Evolutionary conservation across 2,113 vertebrate genomes (phyloP).

Genomic region (Thymallus thymallus): DNA sequence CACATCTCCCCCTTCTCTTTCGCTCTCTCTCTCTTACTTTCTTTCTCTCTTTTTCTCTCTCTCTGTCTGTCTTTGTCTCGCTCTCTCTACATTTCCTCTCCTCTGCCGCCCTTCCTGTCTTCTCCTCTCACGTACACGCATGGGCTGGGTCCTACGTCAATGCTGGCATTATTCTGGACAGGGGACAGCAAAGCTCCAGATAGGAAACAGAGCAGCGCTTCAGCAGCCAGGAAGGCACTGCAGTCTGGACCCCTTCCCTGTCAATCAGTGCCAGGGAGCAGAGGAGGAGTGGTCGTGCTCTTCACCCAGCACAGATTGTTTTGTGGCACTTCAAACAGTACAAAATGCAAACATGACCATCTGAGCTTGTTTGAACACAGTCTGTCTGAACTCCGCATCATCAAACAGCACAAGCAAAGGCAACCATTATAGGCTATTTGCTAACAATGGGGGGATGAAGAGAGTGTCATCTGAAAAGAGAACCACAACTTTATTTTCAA

Average conservation of each 20-base stretch:
- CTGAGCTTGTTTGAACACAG: no score
- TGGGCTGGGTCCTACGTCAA: neutral
- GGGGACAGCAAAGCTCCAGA: neutral
- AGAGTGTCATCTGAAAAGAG: no score
- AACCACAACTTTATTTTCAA: no score
- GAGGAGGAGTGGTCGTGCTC: neutral
- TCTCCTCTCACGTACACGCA: neutral
- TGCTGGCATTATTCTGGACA: neutral
- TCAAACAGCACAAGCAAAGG: no score
- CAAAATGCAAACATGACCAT: no score
- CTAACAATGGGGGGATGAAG: no score
- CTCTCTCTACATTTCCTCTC: neutral
- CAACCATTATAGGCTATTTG: no score
- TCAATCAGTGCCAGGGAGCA: neutral
- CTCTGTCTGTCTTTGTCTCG: neutral
- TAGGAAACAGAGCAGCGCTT: neutral
- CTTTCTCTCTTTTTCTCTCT: neutral
- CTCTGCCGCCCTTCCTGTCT: neutral
- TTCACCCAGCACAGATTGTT: no score
- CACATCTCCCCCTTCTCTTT: conserved; percentile 6
- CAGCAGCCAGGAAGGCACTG: neutral
- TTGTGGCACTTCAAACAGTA: no score
- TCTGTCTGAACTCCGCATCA: neutral
- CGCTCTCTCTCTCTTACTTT: neutral
- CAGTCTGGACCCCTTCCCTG: neutral